These are phyloP conservation scores for Cheracebus regulus DNA, from an alignment of 2,797 vertebrate species.

Conservation along the genomic window DNA sequence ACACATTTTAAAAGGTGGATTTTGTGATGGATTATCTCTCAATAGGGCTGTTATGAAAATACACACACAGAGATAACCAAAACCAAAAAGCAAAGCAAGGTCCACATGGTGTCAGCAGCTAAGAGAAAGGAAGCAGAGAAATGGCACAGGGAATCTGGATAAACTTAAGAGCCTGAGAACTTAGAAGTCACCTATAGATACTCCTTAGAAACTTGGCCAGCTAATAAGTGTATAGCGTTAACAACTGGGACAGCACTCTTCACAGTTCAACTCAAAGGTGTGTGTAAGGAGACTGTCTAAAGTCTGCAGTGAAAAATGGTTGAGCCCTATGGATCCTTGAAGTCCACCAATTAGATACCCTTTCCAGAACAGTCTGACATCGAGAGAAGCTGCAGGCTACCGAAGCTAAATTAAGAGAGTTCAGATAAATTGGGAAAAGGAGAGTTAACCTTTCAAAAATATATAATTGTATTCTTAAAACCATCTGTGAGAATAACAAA, in stretches of 20 bases:
- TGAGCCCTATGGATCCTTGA: neutral
- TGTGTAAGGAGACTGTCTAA: neutral
- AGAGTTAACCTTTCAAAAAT: neutral
- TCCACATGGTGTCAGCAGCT: neutral
- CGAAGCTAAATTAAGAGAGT: neutral
- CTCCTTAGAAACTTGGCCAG: neutral
- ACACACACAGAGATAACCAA: neutral
- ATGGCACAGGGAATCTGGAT: neutral
- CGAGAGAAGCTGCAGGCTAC: neutral
- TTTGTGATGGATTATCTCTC: neutral
- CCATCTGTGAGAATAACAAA: neutral
- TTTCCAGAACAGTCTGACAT: neutral
- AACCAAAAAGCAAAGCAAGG: neutral
- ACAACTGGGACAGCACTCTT: neutral
- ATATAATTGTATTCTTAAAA: neutral
- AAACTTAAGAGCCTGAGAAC: neutral
- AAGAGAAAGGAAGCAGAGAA: neutral
- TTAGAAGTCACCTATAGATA: neutral
- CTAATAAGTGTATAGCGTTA: neutral
- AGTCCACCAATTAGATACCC: neutral
- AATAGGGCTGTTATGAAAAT: neutral
- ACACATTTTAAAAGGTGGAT: neutral
- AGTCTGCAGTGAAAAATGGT: neutral
- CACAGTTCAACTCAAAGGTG: neutral
- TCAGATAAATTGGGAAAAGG: neutral